Evolutionary conservation across 2,797 vertebrate species (phyloP), one percentile per base, ranked within the genome.

Genomic region (Cyprinella venusta): DNA sequence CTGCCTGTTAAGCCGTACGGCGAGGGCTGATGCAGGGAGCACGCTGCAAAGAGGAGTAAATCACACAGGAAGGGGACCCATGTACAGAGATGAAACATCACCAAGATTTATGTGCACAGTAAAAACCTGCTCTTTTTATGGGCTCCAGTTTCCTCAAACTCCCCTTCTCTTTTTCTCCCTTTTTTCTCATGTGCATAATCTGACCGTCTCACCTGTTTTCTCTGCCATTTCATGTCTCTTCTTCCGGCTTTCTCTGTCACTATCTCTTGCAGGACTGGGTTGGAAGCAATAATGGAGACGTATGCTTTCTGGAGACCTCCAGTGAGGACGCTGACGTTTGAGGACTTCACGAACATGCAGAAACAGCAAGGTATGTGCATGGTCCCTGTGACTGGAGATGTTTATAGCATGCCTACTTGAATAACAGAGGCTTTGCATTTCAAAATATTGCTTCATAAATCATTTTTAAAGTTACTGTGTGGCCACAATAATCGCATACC

Each of bases 251-350:
- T 92, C 90, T 90, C 87, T 90, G 65, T 79, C 80, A 61, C 68
- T 84, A 12, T 67, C 50, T 71, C 19, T 38, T 85, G 33, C 92
- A 99, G 98, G 92, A 99, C 98, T 0, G 98, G 98, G 68, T 94
- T 99, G 92, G 98, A 99, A 94, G 98, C 98, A 42, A 99, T 99
- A 90, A 99, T 99, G 98, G 98, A 99, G 94, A 99, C 98, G 2
- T 99, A 99, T 0, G 98, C 98, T 0, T 99, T 99, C 92, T 99
- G 98, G 98, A 99, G 98, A 94, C 98, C 98, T 79, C 98, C 98
- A 0, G 98, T 99, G 82, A 96, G 98, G 89, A 99, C 98, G 0
- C 96, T 99, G 83, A 99, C 98, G 0, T 99, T 99, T 77, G 98
- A 99, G 88, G 98, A 99, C 92, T 99, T 99, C 94, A 99, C 98